phyloP scores from a whole-genome alignment of 2,888 invertebrate species.

The Mylabris sibirica region DNA sequence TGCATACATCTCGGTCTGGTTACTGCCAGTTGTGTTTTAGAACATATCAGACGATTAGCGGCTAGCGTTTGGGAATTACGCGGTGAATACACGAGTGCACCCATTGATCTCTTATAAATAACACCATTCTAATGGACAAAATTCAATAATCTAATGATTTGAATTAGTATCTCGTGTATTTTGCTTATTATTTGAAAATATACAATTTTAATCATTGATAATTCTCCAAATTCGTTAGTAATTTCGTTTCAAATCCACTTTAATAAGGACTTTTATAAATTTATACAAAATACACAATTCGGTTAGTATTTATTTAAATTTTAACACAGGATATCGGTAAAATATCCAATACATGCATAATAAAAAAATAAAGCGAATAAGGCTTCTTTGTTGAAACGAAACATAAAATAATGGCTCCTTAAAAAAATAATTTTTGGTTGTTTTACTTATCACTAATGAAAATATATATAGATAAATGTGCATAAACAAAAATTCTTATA shows the following conservation, averaged over 20 bases:
- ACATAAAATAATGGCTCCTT: no score
- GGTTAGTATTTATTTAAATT: not conserved
- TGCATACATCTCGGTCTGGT: conserved; percentile 85
- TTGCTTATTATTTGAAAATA: no score
- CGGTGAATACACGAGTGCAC: conserved; percentile 67
- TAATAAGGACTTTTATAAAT: no score
- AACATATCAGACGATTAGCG: conserved; percentile 82
- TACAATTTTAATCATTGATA: no score
- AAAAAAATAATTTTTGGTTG: not conserved
- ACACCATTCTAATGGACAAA: not conserved
- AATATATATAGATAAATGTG: no score
- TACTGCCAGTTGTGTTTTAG: conserved; percentile 82
- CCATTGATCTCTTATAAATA: conserved; percentile 68
- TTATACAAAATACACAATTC: not conserved
- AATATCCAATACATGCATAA: no score
- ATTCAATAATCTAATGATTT: no score
- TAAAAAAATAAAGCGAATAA: no score
- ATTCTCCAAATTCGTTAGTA: no score
- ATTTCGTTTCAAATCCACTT: no score
- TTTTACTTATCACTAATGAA: not conserved
- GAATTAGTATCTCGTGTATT: no score
- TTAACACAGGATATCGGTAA: not conserved
- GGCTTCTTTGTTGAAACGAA: not conserved
- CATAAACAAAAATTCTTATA: not conserved
- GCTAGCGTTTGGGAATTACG: conserved; percentile 81